Conservation (phyloP, 1,140 invertebrate species). For the Frieseomelitta varia region DNA sequence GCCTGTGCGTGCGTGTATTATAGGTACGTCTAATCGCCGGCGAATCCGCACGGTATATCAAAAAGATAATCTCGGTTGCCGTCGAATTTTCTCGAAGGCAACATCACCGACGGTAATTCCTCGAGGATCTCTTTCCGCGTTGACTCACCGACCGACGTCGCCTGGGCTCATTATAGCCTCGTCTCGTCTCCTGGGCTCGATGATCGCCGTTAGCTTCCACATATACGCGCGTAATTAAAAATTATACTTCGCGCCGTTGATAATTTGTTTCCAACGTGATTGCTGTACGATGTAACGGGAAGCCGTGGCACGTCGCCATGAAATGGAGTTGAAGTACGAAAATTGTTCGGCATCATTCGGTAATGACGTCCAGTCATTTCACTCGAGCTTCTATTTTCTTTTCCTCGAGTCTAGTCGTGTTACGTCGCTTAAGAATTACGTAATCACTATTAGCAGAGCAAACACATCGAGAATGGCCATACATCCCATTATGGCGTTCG, state of each 20-base stretch:
- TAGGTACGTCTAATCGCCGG: slow-evolving; percentile 27
- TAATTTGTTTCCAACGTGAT: not conserved
- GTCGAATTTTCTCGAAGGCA: slow-evolving; percentile 41
- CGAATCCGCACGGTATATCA: slow-evolving; percentile 27
- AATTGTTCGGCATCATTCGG: not conserved
- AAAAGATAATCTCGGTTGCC: slow-evolving; percentile 52
- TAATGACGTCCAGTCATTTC: not conserved
- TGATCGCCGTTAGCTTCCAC: not conserved
- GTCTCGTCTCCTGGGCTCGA: not conserved
- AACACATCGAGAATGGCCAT: not conserved
- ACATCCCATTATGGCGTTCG: not conserved
- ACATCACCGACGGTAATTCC: slow-evolving; percentile 28
- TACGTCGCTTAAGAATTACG: not conserved
- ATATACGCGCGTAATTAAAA: slow-evolving; percentile 35
- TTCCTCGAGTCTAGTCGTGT: not conserved
- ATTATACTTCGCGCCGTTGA: not conserved
- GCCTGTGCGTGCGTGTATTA: not conserved
- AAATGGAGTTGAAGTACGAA: not conserved
- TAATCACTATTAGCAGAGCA: not conserved
- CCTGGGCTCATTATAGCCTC: not conserved
- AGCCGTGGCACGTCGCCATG: not conserved
- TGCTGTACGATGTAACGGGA: not conserved
- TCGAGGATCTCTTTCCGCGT: not conserved
- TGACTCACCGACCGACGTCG: not conserved
- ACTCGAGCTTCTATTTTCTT: not conserved